phyloP scores from a whole-genome alignment of 2,797 vertebrate genomes.

The Hozukius guyotensis region DNA sequence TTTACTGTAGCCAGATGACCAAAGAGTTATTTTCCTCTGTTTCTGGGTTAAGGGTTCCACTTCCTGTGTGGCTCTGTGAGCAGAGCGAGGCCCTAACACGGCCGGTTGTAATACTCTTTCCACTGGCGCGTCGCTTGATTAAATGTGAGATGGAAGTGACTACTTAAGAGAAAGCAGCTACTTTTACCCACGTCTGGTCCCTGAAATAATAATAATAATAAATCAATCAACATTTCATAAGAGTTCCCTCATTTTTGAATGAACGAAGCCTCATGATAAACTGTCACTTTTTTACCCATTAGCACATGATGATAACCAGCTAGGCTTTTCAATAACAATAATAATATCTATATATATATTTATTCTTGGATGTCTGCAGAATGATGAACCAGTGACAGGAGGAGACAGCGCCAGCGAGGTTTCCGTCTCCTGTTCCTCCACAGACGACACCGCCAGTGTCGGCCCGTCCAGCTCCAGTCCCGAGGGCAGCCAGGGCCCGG shows the following conservation, averaged over 20 bases:
- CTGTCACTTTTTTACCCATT: neutral
- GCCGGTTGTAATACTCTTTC: neutral
- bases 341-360: neutral
- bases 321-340: neutral
- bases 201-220: constrained; percentile 20
- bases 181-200: neutral
- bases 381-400: constrained; percentile 70
- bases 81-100: neutral
- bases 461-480: constrained; percentile 78
- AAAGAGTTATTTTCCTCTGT: neutral
- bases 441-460: constrained; percentile 84
- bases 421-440: constrained; percentile 88
- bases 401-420: constrained; percentile 83
- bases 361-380: constrained; percentile 47
- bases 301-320: neutral
- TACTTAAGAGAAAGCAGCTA: neutral
- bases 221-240: constrained; percentile 10
- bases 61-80: constrained; percentile 31
- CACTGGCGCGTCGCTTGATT: neutral
- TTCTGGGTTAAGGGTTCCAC: neutral
- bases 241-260: neutral
- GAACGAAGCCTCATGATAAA: neutral
- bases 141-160: neutral
- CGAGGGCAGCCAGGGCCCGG: constrained; percentile 66
- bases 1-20: neutral